Evolutionary conservation across 2,113 vertebrate genomes (phyloP), one percentile per base, ranked within the genome.

Genomic region (Pycnonotus jocosus): DNA sequence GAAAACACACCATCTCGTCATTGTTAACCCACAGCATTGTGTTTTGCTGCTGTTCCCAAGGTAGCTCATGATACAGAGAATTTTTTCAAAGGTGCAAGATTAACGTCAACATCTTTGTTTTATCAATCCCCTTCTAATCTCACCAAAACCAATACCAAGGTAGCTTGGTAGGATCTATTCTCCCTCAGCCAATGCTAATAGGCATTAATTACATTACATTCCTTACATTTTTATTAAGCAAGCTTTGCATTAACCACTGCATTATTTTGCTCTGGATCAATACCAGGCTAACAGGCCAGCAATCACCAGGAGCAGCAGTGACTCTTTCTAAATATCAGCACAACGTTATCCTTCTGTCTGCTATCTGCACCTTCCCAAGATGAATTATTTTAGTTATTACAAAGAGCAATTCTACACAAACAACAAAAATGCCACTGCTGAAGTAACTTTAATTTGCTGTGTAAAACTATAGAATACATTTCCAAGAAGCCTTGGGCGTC

Each of bases 261-360:
- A 81, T 92, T 94, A 61, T 92, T 93, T 88, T 73, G 64, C n/a
- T 93, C 13, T 12, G 11, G 94, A 95, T 96, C 94, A 56, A 74
- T 88, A 92, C 10, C 76, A 91, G 80, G n/a, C 61, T 93, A 90
- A 82, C n/a, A 92, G 85, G 71, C 54, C 72, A 92, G 82, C 82
- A 88, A 92, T 82, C 83, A 88, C 35, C 79, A 64, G 38, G 25
- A 80, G 17, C 6, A 3, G 74, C 71, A 70, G 74, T 45, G 54
- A 54, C 10, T 86, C 42, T 70, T 80, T 57, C 68, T 25, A 86
- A 90, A 86, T 44, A 88, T 10, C 66, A 61, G 47, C 76, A 81
- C 42, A 83, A 25, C 0, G 0, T 92, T 48, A 58, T n/a, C 60
- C 38, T 66, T 44, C 68, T 84, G 30, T 68, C 83, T 62, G 51